These are phyloP conservation scores for Spatula clypeata DNA, from an alignment of 2,797 vertebrate genomes.

Conservation along the genomic window DNA sequence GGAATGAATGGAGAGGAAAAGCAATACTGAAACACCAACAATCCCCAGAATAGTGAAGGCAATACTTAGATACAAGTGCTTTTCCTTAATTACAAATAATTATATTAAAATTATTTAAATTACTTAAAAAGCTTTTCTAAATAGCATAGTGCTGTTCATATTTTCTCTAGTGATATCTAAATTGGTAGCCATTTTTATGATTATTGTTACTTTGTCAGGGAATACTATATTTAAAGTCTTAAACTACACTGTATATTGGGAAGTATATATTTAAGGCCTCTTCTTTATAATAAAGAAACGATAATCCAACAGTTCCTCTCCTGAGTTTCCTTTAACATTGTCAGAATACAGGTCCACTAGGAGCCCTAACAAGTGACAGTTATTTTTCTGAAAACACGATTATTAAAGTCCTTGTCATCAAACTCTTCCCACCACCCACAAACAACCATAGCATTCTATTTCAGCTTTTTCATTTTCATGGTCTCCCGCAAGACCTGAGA, in stretches of 20 bases:
- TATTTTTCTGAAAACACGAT: background rate
- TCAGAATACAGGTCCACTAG: background rate
- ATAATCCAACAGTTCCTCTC: background rate
- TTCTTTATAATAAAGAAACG: background rate
- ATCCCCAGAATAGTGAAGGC: background rate
- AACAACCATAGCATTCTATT: background rate
- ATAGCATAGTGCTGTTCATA: background rate
- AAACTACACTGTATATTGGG: background rate
- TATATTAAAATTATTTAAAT: background rate
- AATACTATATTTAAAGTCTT: background rate
- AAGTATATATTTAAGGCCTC: background rate
- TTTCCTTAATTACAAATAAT: background rate
- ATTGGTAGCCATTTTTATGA: background rate
- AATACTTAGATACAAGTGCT: background rate
- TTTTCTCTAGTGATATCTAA: background rate
- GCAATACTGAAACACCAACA: background rate
- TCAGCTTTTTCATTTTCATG: background rate
- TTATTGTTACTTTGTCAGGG: background rate
- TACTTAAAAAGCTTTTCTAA: background rate
- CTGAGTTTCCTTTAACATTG: background rate
- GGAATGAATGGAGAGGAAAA: background rate
- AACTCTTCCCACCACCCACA: rapidly evolving
- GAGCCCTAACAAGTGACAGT: background rate
- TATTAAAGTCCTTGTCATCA: background rate
- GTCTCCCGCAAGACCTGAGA: background rate